A percentile compares a stretch with the other conserved stretches of the same genome.
phyloP scores from a whole-genome alignment of 2,888 invertebrate genomes.

The Agrypnus murinus region DNA sequence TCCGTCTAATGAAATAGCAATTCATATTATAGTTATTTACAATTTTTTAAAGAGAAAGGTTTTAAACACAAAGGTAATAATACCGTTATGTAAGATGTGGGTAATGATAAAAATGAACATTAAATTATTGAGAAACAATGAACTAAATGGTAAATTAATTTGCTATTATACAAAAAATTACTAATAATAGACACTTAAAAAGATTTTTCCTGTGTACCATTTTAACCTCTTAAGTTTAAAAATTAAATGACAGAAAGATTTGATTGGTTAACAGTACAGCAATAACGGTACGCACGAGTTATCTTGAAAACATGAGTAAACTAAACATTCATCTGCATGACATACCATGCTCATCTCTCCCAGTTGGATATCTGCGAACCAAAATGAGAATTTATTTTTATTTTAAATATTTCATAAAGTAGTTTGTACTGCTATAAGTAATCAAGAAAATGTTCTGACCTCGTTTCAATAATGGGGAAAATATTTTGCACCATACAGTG shows the following conservation, averaged over 20 bases:
- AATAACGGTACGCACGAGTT: conserved; percentile 26
- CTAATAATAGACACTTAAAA: too few relatives aligned
- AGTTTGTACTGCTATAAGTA: conserved; percentile 5
- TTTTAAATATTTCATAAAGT: background rate
- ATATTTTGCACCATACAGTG: background rate
- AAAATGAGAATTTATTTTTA: conserved; percentile 18
- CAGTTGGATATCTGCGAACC: conserved; percentile 13
- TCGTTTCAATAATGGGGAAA: conserved; percentile 1
- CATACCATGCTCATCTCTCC: conserved; percentile 25
- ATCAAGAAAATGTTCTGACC: conserved; percentile 1
- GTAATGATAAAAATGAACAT: conserved; percentile 12
- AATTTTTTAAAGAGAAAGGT: conserved; percentile 21
- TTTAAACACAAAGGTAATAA: conserved; percentile 11
- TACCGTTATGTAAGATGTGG: conserved; percentile 13
- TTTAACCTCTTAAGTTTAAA: too few relatives aligned
- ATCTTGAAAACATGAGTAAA: conserved; percentile 19
- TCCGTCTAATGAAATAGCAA: conserved; percentile 20
- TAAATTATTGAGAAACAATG: conserved; percentile 12
- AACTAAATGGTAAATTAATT: conserved; percentile 13
- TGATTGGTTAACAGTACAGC: conserved; percentile 25
- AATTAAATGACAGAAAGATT: background rate
- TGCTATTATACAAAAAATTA: background rate
- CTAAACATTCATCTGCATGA: conserved; percentile 14
- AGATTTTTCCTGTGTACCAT: too few relatives aligned
- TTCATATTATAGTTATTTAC: conserved; percentile 19